Percentiles rank a stretch among this genome's conserved stretches.
These are phyloP conservation scores for Chorisops tibialis DNA, from an alignment of 2,888 invertebrate species.

Conservation along the genomic window DNA sequence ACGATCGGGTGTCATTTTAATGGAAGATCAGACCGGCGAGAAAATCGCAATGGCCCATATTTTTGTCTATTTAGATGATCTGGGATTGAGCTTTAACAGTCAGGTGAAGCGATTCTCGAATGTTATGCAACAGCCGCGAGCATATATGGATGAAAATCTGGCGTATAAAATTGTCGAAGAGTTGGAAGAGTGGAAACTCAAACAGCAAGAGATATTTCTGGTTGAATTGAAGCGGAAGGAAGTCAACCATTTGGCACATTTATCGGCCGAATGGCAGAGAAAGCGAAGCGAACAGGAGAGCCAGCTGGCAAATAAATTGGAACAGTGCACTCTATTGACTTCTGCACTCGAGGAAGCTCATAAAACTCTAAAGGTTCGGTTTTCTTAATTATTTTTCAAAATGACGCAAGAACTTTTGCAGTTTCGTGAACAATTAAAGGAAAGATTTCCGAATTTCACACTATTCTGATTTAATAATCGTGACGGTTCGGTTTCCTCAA, in stretches of 20 bases:
- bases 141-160: constrained; percentile 39
- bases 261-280: constrained; percentile 60
- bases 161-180: constrained; percentile 61
- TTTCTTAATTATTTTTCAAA: background rate
- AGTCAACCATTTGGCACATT: constrained; percentile 54
- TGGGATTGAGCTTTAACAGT: constrained; percentile 35
- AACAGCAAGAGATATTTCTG: constrained; percentile 63
- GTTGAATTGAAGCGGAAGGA: constrained; percentile 61
- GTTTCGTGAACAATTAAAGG: background rate
- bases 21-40: constrained; percentile 33
- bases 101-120: constrained; percentile 23
- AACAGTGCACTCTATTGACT: constrained; percentile 61
- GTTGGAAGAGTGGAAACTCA: constrained; percentile 70
- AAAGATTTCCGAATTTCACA: no score
- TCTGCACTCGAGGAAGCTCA: constrained; percentile 54
- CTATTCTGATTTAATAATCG: no score
- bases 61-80: constrained; percentile 34
- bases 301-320: constrained; percentile 58
- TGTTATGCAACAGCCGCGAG: background rate
- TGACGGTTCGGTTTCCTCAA: background rate
- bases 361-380: constrained; percentile 26
- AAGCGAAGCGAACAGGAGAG: constrained; percentile 57
- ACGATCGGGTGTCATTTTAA: constrained; percentile 31
- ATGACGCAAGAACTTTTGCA: no score
- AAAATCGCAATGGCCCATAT: constrained; percentile 35